phyloP scores from a whole-genome alignment of 2,113 vertebrate genomes.

The Machaerirhynchus nigripectus region DNA sequence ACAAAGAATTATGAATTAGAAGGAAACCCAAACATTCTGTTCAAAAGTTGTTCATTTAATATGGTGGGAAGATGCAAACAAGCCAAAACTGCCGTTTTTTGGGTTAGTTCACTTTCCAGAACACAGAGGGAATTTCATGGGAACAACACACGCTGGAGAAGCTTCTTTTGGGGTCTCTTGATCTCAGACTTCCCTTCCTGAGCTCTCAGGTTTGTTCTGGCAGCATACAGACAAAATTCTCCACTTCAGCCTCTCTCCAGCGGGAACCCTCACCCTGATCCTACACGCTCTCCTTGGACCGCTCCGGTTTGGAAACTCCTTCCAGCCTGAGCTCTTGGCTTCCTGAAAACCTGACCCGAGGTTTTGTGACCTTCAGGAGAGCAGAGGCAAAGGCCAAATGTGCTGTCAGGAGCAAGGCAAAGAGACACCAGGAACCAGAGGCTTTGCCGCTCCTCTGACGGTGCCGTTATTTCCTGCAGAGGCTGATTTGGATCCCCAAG shows the following conservation, averaged over 20 bases:
- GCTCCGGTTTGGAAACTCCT: not conserved
- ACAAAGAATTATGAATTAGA: not conserved
- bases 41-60: not conserved
- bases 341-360: not conserved
- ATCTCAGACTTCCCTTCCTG: not conserved
- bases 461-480: not conserved
- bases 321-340: not conserved
- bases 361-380: not conserved
- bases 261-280: not conserved
- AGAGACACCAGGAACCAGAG: fast-evolving
- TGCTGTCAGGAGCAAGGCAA: not conserved
- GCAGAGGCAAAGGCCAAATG: not conserved
- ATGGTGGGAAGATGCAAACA: not conserved
- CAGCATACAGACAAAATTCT: not conserved
- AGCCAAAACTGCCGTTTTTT: not conserved
- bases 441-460: not conserved
- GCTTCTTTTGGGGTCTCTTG: not conserved
- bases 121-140: not conserved
- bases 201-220: not conserved
- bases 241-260: not conserved
- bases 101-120: not conserved
- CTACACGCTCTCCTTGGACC: fast-evolving
- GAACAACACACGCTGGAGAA: not conserved
- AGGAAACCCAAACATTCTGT: not conserved
- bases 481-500: not conserved